phyloP scores from a whole-genome alignment of 2,113 vertebrate species.

The Oreochromis aureus region DNA sequence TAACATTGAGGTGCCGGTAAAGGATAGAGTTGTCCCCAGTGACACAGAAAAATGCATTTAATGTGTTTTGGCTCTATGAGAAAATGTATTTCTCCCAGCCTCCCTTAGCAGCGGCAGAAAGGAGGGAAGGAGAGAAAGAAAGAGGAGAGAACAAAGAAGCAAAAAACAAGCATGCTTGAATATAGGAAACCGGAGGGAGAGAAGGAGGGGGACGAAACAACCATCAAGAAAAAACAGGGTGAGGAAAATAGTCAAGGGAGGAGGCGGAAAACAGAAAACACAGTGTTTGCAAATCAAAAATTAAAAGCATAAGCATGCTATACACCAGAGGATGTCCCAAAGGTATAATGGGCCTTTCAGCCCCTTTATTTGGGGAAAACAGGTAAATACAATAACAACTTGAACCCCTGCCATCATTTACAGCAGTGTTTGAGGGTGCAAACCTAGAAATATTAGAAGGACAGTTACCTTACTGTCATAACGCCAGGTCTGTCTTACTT shows the following conservation, averaged over 20 bases:
- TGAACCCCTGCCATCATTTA: conserved; percentile 1
- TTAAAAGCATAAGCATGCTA: conserved; percentile 46
- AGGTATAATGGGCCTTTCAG: conserved; percentile 30
- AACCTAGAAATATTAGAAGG: not conserved
- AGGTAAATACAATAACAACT: not conserved
- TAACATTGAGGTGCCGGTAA: conserved; percentile 54
- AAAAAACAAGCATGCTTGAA: conserved; percentile 21
- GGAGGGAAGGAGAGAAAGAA: not conserved
- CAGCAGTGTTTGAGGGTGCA: not conserved
- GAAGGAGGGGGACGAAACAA: conserved; percentile 4
- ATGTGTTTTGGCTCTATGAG: conserved; percentile 57
- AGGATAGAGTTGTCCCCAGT: conserved; percentile 46
- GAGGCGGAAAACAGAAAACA: conserved; percentile 38
- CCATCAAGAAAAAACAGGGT: not conserved
- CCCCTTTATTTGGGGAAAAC: not conserved
- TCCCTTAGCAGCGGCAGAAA: conserved; percentile 41
- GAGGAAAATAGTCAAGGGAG: conserved; percentile 13
- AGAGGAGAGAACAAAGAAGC: conserved; percentile 3
- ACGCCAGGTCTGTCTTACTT: not conserved
- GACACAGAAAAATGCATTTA: conserved; percentile 65
- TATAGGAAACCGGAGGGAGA: not conserved
- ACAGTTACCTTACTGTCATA: not conserved
- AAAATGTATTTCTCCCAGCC: conserved; percentile 51
- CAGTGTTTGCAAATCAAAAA: conserved; percentile 56
- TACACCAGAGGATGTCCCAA: conserved; percentile 19